Evolutionary conservation across 2,888 invertebrate species (phyloP).

Genomic region (Anthophora plumipes): DNA sequence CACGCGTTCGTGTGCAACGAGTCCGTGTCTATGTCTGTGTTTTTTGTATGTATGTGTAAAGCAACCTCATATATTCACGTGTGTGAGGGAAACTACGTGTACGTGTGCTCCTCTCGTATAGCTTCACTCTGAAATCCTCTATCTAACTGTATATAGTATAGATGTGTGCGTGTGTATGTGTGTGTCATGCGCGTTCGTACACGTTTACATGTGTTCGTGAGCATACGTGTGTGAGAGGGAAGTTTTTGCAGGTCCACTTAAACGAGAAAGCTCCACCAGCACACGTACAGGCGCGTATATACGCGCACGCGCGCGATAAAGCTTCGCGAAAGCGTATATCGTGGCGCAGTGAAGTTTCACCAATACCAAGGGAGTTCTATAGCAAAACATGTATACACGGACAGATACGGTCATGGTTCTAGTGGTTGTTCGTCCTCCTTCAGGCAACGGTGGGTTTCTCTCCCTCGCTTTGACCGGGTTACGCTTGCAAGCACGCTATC

Average conservation of each 20-base stretch:
- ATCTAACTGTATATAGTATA: slow-evolving; percentile 1
- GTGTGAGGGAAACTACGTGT: too few species aligned
- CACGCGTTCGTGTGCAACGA: not conserved
- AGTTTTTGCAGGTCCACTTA: slow-evolving; percentile 49
- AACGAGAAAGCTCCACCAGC: slow-evolving; percentile 32
- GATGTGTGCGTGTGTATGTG: not conserved
- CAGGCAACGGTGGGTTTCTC: slow-evolving; percentile 24
- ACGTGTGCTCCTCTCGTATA: not conserved
- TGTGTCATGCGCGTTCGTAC: not conserved
- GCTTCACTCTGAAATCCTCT: slow-evolving; percentile 30
- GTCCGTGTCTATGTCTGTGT: not conserved
- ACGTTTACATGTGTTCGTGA: not conserved
- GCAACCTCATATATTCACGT: too few species aligned
- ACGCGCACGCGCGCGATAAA: slow-evolving; percentile 32
- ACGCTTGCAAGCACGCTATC: slow-evolving; percentile 51
- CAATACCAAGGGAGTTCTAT: slow-evolving; percentile 40
- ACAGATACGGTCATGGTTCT: slow-evolving; percentile 41
- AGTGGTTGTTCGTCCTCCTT: slow-evolving; percentile 39
- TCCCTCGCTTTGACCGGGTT: slow-evolving; percentile 66
- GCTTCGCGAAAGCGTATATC: slow-evolving; percentile 41
- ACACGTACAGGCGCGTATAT: too few species aligned
- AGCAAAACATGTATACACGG: slow-evolving; percentile 58
- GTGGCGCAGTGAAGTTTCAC: slow-evolving; percentile 50
- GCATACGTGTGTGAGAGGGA: slow-evolving; percentile 8
- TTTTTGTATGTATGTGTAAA: not conserved